Conservation (phyloP, 64 coral and sea anemone species). For the Pachyseris speciosa region DNA sequence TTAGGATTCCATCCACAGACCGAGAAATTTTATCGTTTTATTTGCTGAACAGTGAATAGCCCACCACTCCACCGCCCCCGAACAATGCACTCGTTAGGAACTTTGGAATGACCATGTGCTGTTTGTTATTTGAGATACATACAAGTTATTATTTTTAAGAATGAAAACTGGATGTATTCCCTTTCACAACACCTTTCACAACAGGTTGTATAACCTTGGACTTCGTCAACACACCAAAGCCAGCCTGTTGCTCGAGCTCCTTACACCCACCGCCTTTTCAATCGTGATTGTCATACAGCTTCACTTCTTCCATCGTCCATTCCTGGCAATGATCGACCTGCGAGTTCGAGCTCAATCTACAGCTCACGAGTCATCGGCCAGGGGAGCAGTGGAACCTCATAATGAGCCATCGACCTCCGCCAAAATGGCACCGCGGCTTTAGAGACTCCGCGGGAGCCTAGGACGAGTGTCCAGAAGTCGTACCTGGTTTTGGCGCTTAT, state of each 20-base stretch:
- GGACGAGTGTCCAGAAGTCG: slow-evolving; percentile 62
- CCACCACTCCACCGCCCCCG: too few species aligned
- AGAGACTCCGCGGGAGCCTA: not conserved
- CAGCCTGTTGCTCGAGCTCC: slow-evolving; percentile 84
- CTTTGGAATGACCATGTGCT: too few species aligned
- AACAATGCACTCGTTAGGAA: too few species aligned
- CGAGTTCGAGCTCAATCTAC: not conserved
- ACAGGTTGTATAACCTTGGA: slow-evolving; percentile 96
- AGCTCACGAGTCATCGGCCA: not conserved
- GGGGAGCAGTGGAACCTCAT: not conserved
- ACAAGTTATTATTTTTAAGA: too few species aligned
- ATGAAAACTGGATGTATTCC: too few species aligned
- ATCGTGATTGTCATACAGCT: slow-evolving; percentile 98
- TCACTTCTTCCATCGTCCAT: slow-evolving; percentile 97
- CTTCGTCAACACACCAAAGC: slow-evolving; percentile 98
- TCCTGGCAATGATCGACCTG: slow-evolving; percentile 99
- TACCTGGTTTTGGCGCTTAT: slow-evolving; percentile 60
- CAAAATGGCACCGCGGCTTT: not conserved
- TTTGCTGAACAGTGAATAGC: too few species aligned
- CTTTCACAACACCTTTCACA: too few species aligned
- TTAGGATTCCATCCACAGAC: too few species aligned
- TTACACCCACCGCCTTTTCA: slow-evolving; percentile 96
- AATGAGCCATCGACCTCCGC: not conserved
- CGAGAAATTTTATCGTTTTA: too few species aligned
- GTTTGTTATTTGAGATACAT: too few species aligned